Percentiles rank a stretch among this genome's conserved stretches.
Evolutionary conservation across 2,888 invertebrate genomes (phyloP).

Genomic region (Sinelater perroti): DNA sequence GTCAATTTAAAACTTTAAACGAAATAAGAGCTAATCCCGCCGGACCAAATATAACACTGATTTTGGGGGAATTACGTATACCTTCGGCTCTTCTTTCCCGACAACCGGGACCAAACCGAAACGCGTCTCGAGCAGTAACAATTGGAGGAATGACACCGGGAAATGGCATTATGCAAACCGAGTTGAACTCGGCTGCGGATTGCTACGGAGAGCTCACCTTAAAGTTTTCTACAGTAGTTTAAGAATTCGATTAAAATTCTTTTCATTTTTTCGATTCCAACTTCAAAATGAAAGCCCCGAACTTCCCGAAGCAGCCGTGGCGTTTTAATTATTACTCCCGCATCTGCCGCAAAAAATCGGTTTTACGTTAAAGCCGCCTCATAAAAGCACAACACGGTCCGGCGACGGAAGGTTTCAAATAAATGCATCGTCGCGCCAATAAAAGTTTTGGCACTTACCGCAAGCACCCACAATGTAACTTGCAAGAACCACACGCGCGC

Average conservation of each 20-base stretch:
- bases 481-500: neutral
- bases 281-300: conserved; percentile 25
- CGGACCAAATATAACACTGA: conserved; percentile 8
- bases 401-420: too few relatives aligned
- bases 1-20: conserved; percentile 21
- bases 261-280: conserved; percentile 24
- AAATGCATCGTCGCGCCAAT: too few relatives aligned
- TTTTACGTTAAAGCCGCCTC: too few relatives aligned
- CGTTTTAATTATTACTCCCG: conserved; percentile 11
- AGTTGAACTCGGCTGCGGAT: conserved; percentile 15
- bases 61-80: conserved; percentile 17
- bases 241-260: conserved; percentile 33
- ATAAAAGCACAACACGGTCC: too few relatives aligned
- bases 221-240: conserved; percentile 26
- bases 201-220: conserved; percentile 16
- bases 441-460: too few relatives aligned
- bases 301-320: conserved; percentile 13
- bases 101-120: conserved; percentile 11
- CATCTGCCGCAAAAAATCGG: too few relatives aligned
- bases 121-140: conserved; percentile 18
- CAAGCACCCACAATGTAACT: too few relatives aligned
- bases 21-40: conserved; percentile 16
- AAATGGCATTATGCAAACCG: conserved; percentile 30
- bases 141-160: conserved; percentile 22
- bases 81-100: conserved; percentile 6